Evolutionary conservation across 2,113 vertebrate species (phyloP).

Genomic region (Saimiri boliviensis): DNA sequence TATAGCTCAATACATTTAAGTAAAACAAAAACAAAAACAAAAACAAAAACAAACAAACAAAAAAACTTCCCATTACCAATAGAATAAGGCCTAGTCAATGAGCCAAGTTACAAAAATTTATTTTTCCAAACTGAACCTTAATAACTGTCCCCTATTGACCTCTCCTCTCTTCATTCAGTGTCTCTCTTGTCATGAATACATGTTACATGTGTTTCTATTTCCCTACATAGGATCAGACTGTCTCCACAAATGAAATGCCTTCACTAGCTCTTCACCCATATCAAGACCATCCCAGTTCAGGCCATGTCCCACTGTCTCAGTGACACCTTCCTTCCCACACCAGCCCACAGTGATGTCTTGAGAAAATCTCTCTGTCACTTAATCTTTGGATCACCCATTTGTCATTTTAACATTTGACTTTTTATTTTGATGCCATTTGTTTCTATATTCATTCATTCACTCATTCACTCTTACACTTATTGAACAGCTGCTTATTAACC

Average conservation of each 20-base stretch:
- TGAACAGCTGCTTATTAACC: background rate
- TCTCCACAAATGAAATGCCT: background rate
- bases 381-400: background rate
- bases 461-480: background rate
- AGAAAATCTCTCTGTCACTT: background rate
- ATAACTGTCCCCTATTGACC: background rate
- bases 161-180: background rate
- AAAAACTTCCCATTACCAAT: background rate
- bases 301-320: background rate
- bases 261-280: background rate
- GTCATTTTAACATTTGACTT: background rate
- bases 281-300: background rate
- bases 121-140: slow-evolving; percentile 15
- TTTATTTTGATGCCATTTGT: background rate
- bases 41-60: background rate
- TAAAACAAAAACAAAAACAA: background rate
- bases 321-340: background rate
- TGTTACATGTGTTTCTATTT: background rate
- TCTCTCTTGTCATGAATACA: background rate
- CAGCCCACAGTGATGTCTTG: background rate
- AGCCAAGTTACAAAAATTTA: background rate
- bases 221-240: background rate
- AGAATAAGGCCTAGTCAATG: background rate
- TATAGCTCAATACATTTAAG: background rate
- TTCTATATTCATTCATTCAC: background rate